These are phyloP conservation scores for Onychostoma macrolepis DNA, from an alignment of 2,113 vertebrate genomes.

Conservation along the genomic window DNA sequence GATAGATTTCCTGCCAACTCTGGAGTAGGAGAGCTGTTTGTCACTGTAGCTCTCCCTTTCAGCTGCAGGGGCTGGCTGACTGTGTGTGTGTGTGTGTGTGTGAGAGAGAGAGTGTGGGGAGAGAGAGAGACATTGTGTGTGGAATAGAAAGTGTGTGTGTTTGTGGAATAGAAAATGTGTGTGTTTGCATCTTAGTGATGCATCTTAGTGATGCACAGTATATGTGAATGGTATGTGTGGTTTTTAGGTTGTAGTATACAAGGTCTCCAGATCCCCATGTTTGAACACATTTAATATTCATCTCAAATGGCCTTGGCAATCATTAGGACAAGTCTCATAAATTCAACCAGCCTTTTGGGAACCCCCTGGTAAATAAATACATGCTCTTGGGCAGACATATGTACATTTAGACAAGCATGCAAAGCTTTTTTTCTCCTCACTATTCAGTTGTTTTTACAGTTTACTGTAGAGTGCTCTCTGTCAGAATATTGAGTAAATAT, in stretches of 20 bases:
- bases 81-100: conserved; percentile 41
- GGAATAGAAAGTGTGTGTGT: background rate
- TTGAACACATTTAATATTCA: conserved; percentile 74
- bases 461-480: background rate
- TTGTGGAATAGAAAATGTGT: too few species aligned
- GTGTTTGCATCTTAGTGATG: conserved; percentile 19
- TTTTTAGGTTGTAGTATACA: conserved; percentile 25
- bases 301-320: conserved; percentile 65
- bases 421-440: background rate
- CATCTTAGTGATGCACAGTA: background rate
- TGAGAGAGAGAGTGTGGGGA: conserved; percentile 36
- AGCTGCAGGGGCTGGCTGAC: conserved; percentile 76
- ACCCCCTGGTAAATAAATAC: conserved; percentile 59
- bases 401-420: background rate
- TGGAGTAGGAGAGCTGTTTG: conserved; percentile 96
- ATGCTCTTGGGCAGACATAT: background rate
- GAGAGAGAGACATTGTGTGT: background rate
- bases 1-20: conserved; percentile 99
- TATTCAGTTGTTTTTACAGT: background rate
- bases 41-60: conserved; percentile 92
- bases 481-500: background rate
- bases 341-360: conserved; percentile 69
- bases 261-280: conserved; percentile 64
- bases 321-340: conserved; percentile 71
- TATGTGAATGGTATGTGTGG: conserved; percentile 38